Conservation (phyloP, 2,113 vertebrate species). For the Phrynosoma platyrhinos region DNA sequence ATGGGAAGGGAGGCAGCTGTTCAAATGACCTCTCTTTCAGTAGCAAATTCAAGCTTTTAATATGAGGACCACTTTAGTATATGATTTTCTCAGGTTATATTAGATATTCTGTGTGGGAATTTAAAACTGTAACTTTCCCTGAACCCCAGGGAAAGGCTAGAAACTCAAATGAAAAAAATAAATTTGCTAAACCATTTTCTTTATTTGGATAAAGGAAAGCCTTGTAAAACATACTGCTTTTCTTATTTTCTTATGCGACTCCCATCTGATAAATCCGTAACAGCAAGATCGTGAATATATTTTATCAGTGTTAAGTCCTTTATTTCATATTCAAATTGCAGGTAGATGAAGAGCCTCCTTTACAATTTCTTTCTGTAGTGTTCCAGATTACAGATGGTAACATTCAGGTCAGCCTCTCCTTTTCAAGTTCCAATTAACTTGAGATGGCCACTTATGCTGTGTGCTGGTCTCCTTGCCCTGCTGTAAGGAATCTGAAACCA, state of each 20-base stretch:
- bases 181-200: not conserved
- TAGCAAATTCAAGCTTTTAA: not conserved
- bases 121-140: not conserved
- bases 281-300: conserved; percentile 23
- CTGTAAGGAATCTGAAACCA: conserved; percentile 7
- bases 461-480: not conserved
- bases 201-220: not conserved
- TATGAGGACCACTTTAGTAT: not conserved
- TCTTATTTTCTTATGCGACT: not conserved
- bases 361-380: conserved; percentile 16
- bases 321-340: conserved; percentile 30
- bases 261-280: not conserved
- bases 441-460: conserved; percentile 3
- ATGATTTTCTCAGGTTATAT: not conserved
- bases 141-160: not conserved
- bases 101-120: no score
- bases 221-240: not conserved
- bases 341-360: conserved; percentile 7
- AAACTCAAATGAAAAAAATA: not conserved
- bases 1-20: not conserved
- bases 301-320: not conserved
- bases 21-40: not conserved
- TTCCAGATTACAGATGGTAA: not conserved
- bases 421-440: conserved; percentile 46
- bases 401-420: conserved; percentile 2